Base-by-base conservation (phyloP, 2,113 vertebrate genomes). In the Pomatostomus ruficeps region DNA sequence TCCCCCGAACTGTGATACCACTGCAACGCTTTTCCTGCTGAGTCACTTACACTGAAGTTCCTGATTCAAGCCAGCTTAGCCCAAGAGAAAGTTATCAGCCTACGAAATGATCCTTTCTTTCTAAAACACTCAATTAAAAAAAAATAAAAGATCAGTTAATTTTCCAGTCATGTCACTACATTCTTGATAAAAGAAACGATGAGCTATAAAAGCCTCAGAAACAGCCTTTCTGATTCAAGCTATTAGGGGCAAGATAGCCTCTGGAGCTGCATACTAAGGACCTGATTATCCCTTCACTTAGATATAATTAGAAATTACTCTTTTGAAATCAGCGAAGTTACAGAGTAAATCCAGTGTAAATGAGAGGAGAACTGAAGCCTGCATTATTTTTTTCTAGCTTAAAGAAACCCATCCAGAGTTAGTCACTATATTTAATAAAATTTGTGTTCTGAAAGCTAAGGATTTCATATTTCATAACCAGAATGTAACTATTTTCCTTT, bases 401-500 rank as follows among this genome's bases (percentile, higher is more conserved):
- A 96, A 97, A 97, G 95, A 96, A 97, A 96, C 92, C 84, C 92
- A 95, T 71, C 93, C 94, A 96, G 94, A 88, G 86, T 96, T 95
- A 97, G 96, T 86, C 93, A 95, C 96, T 96, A 67, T 54, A 92
- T 97, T 97, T 95, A 93, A 95, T 94, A 96, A 91, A 93, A 93
- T 82, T 72, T 91, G 91, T 97, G 93, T 97, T 96, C 94, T 97
- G 95, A 96, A 96, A 97, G 86, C 94, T 96, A 96, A 95, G 89
- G 94, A 97, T 97, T 97, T 97, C 75, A 83, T 97, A 94, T 97
- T 97, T 96, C 96, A 86, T 93, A 94, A 95, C 81, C 77, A 95
- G 84, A 95, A 93, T 85, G 89, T 98, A 97, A 98, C 93, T 80
- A 65, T 94, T 96, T 97, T 91, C 65, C 91, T 98, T 96, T 98